Base-by-base conservation (phyloP, 1,140 invertebrate species). In the Prorops nasuta region DNA sequence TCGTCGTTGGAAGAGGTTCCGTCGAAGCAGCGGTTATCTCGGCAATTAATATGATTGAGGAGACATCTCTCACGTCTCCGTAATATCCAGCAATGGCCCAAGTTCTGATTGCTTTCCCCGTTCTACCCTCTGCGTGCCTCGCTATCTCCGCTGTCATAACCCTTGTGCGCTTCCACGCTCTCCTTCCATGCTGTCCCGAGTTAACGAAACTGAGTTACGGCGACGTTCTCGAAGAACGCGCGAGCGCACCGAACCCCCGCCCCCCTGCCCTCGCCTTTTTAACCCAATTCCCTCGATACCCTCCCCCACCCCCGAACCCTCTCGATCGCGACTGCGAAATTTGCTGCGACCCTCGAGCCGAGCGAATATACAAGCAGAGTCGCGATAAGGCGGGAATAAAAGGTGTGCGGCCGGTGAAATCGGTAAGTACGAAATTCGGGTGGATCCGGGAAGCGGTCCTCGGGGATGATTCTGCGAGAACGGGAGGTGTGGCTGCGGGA, bases 1-100 rank as follows among this genome's bases (percentile, higher is more conserved):
- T 41, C 16, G 44, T 31, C 34, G 22, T 15, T 20, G 24, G 43
- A 49, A 22, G 34, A 20, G 47, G 56, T 45, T 60, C 65, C 67
- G 64, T 71, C 68, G 67, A 72, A 71, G 68, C 64, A 72, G 64
- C 64, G 64, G 65, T 76, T 74, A 76, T 76, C 72, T 74, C 60
- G 63, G 70, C 72, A 75, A 76, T 76, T 76, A 76, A 74, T 76
- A 75, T 76, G 72, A 76, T 75, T 72, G 71, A 75, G 71, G 70
- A 74, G 71, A 75, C 74, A 74, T 74, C 71, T 76, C 74, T 76
- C 74, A 73, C 69, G 70, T 75, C 71, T 73, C 62, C 56, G 72
- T 76, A 74, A 75, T 75, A 75, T 76, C 71, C 66, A 73, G 70
- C 66, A 75, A 76, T 75, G 72, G 71, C 74, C 72, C 71, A 76